A percentile compares a stretch with the other conserved stretches of the same genome.
Conservation (phyloP, 2,888 invertebrate species). For the Idaea dimidiata region DNA sequence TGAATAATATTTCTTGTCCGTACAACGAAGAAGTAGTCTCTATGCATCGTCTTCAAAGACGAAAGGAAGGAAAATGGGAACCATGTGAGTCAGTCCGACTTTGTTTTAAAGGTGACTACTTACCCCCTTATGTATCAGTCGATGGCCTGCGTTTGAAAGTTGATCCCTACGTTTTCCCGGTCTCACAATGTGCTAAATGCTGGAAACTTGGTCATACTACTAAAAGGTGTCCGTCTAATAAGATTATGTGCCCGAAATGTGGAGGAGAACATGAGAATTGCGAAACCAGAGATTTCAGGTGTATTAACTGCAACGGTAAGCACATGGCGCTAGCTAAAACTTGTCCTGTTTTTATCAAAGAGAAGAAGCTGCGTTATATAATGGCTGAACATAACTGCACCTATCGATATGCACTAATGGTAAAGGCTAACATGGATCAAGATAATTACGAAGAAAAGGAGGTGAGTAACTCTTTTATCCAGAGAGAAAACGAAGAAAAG, state of each 20-base stretch:
- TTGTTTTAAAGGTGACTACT: constrained; percentile 7
- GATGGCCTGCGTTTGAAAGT: neutral
- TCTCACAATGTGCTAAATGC: constrained; percentile 6
- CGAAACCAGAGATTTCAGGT: constrained; percentile 8
- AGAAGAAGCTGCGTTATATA: constrained; percentile 9
- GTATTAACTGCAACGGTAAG: constrained; percentile 11
- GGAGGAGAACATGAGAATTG: constrained; percentile 11
- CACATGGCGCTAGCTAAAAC: constrained; percentile 12
- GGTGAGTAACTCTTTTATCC: no score
- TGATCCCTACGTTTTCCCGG: constrained; percentile 7
- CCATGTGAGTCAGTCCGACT: constrained; percentile 8
- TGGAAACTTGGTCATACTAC: constrained; percentile 11
- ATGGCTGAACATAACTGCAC: constrained; percentile 15
- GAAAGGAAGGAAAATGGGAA: neutral
- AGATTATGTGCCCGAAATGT: constrained; percentile 16
- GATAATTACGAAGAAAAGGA: neutral
- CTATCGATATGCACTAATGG: constrained; percentile 6
- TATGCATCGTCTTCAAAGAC: neutral
- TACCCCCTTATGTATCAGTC: constrained; percentile 4
- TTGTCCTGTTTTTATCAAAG: constrained; percentile 12
- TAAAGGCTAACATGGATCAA: neutral
- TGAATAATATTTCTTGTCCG: constrained; percentile 3
- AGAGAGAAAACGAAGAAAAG: no score
- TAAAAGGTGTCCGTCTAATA: constrained; percentile 6
- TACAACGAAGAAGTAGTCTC: neutral